phyloP scores from a whole-genome alignment of 2,113 vertebrate genomes.

The Sander lucioperca region DNA sequence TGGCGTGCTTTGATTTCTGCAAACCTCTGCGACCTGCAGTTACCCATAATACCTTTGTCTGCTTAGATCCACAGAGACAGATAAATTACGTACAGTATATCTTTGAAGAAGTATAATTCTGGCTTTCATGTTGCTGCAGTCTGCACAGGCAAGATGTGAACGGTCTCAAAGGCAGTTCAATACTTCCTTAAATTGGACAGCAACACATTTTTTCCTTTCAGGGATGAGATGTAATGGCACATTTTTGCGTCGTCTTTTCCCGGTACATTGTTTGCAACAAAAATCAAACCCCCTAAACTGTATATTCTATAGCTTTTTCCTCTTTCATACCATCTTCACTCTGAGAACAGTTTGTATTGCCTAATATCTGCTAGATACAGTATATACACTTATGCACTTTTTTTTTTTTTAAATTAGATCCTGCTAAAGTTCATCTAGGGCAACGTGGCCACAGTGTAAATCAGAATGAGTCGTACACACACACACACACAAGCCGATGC shows the following conservation, averaged over 20 bases:
- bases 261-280: not conserved
- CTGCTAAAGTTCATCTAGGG: not conserved
- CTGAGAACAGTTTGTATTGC: not conserved
- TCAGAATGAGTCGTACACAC: not conserved
- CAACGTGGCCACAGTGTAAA: not conserved
- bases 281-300: not conserved
- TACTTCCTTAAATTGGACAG: not conserved
- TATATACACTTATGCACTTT: not conserved
- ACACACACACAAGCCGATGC: constrained; percentile 1
- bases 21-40: not conserved
- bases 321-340: not conserved
- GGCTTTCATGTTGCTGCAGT: not conserved
- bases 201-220: not conserved
- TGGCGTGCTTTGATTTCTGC: not conserved
- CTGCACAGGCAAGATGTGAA: not conserved
- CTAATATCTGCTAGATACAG: not conserved
- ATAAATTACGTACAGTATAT: not conserved
- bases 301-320: not conserved
- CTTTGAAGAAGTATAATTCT: not conserved
- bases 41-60: not conserved
- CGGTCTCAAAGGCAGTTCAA: not conserved
- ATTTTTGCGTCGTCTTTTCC: not conserved
- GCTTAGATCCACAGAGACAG: not conserved
- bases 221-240: not conserved
- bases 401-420: not conserved